Evolutionary conservation across 2,888 invertebrate genomes (phyloP).

Genomic region (Dasypogon diadema): DNA sequence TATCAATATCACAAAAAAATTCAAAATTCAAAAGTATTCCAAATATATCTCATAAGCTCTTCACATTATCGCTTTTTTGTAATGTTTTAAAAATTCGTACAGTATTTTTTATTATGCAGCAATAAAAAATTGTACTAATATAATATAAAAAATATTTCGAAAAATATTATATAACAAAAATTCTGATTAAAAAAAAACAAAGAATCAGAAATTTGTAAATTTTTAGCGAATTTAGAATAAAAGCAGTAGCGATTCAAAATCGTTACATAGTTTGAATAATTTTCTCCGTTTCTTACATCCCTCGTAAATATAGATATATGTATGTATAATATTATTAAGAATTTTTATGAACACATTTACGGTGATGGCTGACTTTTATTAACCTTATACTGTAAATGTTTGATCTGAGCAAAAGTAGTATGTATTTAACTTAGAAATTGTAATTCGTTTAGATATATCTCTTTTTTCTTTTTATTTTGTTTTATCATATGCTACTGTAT

Average conservation of each 20-base stretch:
- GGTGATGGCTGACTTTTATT: slow-evolving; percentile 15
- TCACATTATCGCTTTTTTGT: not conserved
- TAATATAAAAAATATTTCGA: not conserved
- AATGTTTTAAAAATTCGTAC: slow-evolving; percentile 28
- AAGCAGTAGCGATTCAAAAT: slow-evolving; percentile 10
- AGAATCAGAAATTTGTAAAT: slow-evolving; percentile 43
- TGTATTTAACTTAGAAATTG: no score
- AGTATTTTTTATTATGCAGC: slow-evolving; percentile 24
- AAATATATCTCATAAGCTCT: slow-evolving; percentile 27
- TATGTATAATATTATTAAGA: slow-evolving; percentile 2
- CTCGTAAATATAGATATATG: not conserved
- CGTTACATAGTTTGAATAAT: no score
- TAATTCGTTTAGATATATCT: no score
- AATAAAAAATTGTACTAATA: slow-evolving; percentile 41
- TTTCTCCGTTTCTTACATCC: slow-evolving; percentile 1
- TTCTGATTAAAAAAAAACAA: slow-evolving; percentile 35
- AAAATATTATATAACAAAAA: slow-evolving; percentile 38
- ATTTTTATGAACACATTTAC: slow-evolving; percentile 35
- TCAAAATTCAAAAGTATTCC: no score
- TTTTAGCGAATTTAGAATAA: not conserved
- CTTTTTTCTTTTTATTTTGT: no score
- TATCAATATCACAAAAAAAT: no score
- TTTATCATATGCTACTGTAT: no score
- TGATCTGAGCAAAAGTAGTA: no score
- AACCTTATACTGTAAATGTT: not conserved